These are phyloP conservation scores for Holacanthus passer DNA, from an alignment of 2,113 vertebrate species.

Conservation along the genomic window DNA sequence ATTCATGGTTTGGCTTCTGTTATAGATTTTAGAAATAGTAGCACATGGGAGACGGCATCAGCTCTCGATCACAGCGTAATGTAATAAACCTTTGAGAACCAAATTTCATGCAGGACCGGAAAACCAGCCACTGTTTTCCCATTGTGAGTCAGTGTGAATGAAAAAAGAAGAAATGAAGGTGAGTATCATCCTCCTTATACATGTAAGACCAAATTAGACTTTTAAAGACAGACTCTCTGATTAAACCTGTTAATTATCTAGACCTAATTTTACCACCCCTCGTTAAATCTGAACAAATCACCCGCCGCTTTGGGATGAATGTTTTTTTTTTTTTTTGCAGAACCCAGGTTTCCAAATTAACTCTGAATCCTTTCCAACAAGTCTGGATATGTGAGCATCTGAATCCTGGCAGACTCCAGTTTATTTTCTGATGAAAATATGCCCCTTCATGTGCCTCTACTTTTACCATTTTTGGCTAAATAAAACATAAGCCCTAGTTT, in stretches of 20 bases:
- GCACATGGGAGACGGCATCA: not conserved
- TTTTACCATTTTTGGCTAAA: conserved; percentile 53
- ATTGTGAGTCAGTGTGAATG: not conserved
- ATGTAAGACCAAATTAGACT: not conserved
- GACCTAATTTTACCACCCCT: conserved; percentile 22
- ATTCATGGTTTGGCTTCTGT: not conserved
- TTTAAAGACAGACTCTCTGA: not conserved
- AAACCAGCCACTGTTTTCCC: not conserved
- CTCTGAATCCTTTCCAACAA: conserved; percentile 35
- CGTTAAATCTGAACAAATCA: conserved; percentile 35
- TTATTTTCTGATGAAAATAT: conserved; percentile 37
- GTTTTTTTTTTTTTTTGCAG: not conserved
- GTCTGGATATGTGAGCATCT: conserved; percentile 14
- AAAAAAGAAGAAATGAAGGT: not conserved
- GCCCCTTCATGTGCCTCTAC: not conserved
- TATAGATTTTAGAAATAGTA: not conserved
- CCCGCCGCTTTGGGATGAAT: not conserved
- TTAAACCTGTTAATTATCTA: conserved; percentile 15
- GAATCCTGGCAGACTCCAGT: conserved; percentile 10
- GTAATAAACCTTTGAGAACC: not conserved
- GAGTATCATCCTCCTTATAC: not conserved
- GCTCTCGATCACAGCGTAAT: not conserved
- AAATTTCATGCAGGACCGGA: not conserved
- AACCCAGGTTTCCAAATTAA: conserved; percentile 42
- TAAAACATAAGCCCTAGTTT: conserved; percentile 29